Base-by-base conservation (phyloP, 2,888 invertebrate species). In the Cenopis cana region DNA sequence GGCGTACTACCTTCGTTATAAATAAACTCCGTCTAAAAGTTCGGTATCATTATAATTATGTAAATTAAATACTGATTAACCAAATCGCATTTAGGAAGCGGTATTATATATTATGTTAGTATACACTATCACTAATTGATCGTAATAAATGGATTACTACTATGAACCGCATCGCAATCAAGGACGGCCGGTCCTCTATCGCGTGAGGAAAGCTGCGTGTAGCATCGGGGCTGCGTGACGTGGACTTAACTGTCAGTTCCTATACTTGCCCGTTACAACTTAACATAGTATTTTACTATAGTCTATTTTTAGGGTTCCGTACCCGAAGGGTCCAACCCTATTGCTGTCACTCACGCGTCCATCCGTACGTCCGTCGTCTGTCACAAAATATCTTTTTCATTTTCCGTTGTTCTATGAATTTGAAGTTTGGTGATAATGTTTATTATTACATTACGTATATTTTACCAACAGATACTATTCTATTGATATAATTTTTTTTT, bases 151-250 rank as follows among this genome's bases (percentile, higher is more conserved):
- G 41, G 64, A 18, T 64, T 57, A 65, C 69, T 69, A 64, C 69
- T 69, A 64, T 52, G 64, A 69, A 38, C 57, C 50, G 65, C 70
- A 59, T 65, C 46, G 59, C 29, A 65, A 70, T 65, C 52, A 70
- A 70, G 70, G 59, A 66, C 59, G 70, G 54, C 65, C 70, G 70
- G 65, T 70, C 70, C 65, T 61, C 46, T n/a, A 41, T 70, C 70
- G 65, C 65, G 54, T 60, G 65, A 59, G 54, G 65, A 52, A 33
- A 66, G 54, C 54, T 60, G 59, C 65, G 70, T 66, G 69, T 49
- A 11, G 24, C 29, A 36, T 50, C 56, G 38, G 49, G 68, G 50
- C 55, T 8, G 24, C 62, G 24, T 24, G 29, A 33, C 33, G 46
- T 33, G 20, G 18, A 46, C 52, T 57, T 69, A 69, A 57, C 65